Conservation (phyloP, 2,888 invertebrate genomes). For the Sycophila texana region DNA sequence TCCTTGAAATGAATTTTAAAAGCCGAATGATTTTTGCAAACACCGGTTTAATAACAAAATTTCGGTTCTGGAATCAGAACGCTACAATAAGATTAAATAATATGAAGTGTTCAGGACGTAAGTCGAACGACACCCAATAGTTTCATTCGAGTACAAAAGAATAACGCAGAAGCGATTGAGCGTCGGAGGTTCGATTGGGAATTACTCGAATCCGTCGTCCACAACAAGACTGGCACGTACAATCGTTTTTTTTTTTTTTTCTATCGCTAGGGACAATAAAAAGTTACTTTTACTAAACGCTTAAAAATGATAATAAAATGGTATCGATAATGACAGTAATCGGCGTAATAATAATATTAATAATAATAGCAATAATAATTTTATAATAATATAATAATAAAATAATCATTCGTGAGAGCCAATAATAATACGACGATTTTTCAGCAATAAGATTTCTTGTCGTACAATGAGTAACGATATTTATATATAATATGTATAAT, state of each 20-base stretch:
- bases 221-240: conserved; percentile 68
- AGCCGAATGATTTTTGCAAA: conserved; percentile 17
- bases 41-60: conserved; percentile 27
- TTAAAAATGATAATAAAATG: conserved; percentile 61
- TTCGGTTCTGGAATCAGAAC: conserved; percentile 16
- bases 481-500: conserved; percentile 62
- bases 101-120: conserved; percentile 20
- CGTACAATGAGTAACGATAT: conserved; percentile 59
- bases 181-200: conserved; percentile 37
- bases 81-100: conserved; percentile 34
- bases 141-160: conserved; percentile 47
- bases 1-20: conserved; percentile 21
- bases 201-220: conserved; percentile 40
- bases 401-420: conserved; percentile 58
- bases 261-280: conserved; percentile 63
- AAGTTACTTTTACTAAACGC: conserved; percentile 60
- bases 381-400: conserved; percentile 59
- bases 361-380: conserved; percentile 49
- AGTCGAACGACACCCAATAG: conserved; percentile 48
- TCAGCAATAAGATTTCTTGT: conserved; percentile 57
- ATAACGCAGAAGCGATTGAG: conserved; percentile 37
- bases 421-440: conserved; percentile 57
- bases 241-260: conserved; percentile 58
- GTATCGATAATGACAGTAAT: conserved; percentile 56
- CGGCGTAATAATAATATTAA: conserved; percentile 58